Percentiles rank a stretch among this genome's conserved stretches.
Evolutionary conservation across 2,888 invertebrate species (phyloP).

Genomic region (Lasioglossum vierecki): DNA sequence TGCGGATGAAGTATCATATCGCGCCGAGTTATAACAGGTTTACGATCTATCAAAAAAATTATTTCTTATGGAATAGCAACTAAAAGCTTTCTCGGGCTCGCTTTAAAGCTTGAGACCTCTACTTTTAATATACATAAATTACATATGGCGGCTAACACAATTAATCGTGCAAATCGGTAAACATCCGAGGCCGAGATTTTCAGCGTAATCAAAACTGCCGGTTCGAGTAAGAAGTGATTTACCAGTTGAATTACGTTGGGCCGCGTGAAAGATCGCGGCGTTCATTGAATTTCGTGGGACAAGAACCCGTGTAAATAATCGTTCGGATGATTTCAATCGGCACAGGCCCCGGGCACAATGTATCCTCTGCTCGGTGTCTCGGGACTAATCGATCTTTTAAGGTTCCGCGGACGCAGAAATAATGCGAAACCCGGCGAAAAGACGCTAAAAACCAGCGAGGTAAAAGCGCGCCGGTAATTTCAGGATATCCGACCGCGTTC

Average conservation of each 20-base stretch:
- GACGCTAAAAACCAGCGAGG: neutral
- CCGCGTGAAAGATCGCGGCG: neutral
- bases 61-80: no score
- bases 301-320: neutral
- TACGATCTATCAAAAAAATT: no score
- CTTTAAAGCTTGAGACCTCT: neutral
- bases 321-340: neutral
- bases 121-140: no score
- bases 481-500: constrained; percentile 2
- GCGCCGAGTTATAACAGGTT: no score
- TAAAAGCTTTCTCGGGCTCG: no score
- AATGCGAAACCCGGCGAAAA: neutral
- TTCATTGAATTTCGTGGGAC: neutral
- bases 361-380: constrained; percentile 25
- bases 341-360: constrained; percentile 17
- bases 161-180: no score
- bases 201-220: neutral
- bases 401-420: constrained; percentile 3
- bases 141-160: no score
- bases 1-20: no score
- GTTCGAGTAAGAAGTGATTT: neutral
- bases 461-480: constrained; percentile 57
- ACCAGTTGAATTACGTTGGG: neutral
- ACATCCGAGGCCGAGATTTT: neutral
- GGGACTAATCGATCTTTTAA: constrained; percentile 50